Base-by-base conservation (phyloP, 53 echinoderm and acorn worm species). In the Crossaster papposus region DNA sequence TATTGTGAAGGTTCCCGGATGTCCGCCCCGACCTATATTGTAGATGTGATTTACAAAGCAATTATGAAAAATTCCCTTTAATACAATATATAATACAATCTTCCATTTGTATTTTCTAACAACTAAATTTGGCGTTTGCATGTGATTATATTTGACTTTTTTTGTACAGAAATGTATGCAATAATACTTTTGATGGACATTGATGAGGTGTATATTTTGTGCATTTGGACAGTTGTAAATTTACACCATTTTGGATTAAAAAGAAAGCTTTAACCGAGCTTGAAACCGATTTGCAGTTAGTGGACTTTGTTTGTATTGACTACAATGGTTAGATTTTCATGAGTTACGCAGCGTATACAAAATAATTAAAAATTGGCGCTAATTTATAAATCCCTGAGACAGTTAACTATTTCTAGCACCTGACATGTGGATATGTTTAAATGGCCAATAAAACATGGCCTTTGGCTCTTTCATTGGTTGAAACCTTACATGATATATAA, bases 231-330 rank as follows among this genome's bases (percentile, higher is more conserved):
- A 78, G 5, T 78, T 38, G 78, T 50, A 78, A 78, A 78, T n/a
- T 76, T 50, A 35, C 51, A 23, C 33, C 34, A 17, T 50, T 78
- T 78, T 78, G 78, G 51, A 78, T 78, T 78, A 78, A 78, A 76
- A 73, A 35, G 74, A 10, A 35, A 34, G 1, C 14, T 73, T 73
- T 73, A 73, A 73, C 36, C 34, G 36, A 73, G 5, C 68, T 68
- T 12, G n/a, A 2, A 68, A 58, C 58, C 3, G 58, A 58, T 58
- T 58, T 4, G 0, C 22, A 18, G 17, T 58, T 58, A 14, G 14
- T 14, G 14, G 20, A 55, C 12, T 55, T 14, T 55, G 55, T 55
- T 15, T 18, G 58, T 44, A 58, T 8, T 58, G 22, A 58, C 15
- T 58, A 20, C 22, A 58, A 11, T 58, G 6, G 58, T 58, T 14